Base-by-base conservation (phyloP, 2,113 vertebrate genomes). In the Eleginops maclovinus region DNA sequence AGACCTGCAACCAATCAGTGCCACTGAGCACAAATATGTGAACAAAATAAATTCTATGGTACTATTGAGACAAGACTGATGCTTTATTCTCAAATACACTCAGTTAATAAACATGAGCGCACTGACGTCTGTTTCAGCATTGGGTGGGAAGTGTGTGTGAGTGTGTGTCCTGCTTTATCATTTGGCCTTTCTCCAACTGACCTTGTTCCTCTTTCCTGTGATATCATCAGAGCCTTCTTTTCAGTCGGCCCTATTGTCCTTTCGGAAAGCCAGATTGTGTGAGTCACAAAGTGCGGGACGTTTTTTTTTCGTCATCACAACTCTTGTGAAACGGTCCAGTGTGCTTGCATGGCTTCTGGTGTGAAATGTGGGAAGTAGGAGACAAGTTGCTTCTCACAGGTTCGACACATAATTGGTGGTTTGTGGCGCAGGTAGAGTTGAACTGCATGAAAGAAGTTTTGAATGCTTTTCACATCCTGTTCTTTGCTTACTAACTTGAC, bases 241-340 rank as follows among this genome's bases (percentile, higher is more conserved):
- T 94, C 93, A 94, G 89, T 95, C 63, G 72, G 94, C 95, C 93
- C 94, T 95, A 95, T 94, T 96, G 94, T 96, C 87, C 66, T 89
- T 89, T 75, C 66, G 85, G 90, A 91, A 93, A 82, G 75, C 82
- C 75, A 93, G 88, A 90, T 73, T 83, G 91, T 82, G 93, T 94
- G 91, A 94, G 91, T 94, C 86, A 56, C 55, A 75, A 17, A 31
- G 75, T 73, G 77, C 66, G 77, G 36, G 40, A 24, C 19, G 0
- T 61, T 75, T 70, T 73, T 60, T n/a, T 13, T 31, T 26, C 16
- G 7, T 31, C 47, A 26, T 75, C 56, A 24, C 36, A 55, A 2
- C 46, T 78, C 50, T 60, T 77, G 68, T 80, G 56, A 74, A 62
- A 62, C n/a, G 64, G 16, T 40, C 40, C 43, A 3, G 28, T 49